Base-by-base conservation (phyloP, 2,888 invertebrate genomes). In the Epirrhoe tristata region DNA sequence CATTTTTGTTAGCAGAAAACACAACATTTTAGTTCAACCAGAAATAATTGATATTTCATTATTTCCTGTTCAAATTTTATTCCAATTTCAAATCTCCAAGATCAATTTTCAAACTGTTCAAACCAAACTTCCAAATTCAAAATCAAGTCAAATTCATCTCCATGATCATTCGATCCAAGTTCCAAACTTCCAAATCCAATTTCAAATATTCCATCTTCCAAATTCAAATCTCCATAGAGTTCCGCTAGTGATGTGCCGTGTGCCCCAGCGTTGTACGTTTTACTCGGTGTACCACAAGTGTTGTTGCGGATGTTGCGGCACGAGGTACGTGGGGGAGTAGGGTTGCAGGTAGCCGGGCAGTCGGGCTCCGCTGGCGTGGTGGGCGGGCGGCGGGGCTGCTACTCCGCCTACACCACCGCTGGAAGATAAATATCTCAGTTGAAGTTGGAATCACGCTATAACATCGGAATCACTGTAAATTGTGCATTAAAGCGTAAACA, bases 311-410 rank as follows among this genome's bases (percentile, higher is more conserved):
- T 86, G 88, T 67, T 81, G 84, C 73, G 81, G 91, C 77, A 93
- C 91, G 5, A 93, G 90, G 83, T 90, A 93, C 4, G 93, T 92
- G 77, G 91, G 93, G 63, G 90, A 89, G 84, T 93, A 92, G 63
- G 91, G 91, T 84, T 93, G 93, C 78, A 93, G 87, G 89, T 94
- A 93, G 80, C 88, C 87, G 63, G 90, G 91, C 76, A 93, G 84
- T 48, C 94, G 89, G 69, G 88, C 89, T 52, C 96, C 96, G 80
- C 96, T 96, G 77, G 96, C 96, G 93, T 97, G 97, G 89, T 97
- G 98, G 17, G 98, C 97, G 8, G 98, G 97, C 56, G 97, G 97
- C 50, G 97, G 95, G 95, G 97, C 76, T 95, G 97, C 76, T 31
- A 79, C 80, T 7, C 73, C 84, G 43, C 81, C 69, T 5, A 85